These are phyloP conservation scores for Xerus rutilus DNA, from an alignment of 2,797 vertebrate genomes.

Conservation along the genomic window DNA sequence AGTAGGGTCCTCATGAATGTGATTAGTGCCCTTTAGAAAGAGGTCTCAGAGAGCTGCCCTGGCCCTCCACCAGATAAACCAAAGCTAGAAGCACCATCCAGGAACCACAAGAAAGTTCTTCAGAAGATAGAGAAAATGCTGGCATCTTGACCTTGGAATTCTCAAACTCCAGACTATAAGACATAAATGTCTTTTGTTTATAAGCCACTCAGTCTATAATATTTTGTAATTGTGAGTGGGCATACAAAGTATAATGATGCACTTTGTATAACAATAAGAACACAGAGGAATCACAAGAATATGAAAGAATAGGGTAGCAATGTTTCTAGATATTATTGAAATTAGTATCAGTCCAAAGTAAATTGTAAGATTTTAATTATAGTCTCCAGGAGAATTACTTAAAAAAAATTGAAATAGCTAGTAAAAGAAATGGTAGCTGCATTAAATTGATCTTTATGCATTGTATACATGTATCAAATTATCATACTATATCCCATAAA, in stretches of 20 bases:
- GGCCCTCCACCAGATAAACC: too few species aligned
- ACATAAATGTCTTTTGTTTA: not conserved
- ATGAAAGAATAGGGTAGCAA: not conserved
- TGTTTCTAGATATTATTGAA: not conserved
- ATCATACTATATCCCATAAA: too few species aligned
- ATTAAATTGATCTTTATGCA: too few species aligned
- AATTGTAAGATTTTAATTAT: not conserved
- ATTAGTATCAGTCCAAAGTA: not conserved
- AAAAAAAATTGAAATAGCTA: not conserved
- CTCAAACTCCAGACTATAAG: too few species aligned
- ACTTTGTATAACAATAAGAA: not conserved
- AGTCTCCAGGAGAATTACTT: not conserved
- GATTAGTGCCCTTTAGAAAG: not conserved
- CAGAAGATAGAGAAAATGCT: too few species aligned
- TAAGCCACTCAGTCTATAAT: too few species aligned
- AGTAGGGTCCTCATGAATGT: not conserved
- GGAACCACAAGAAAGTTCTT: too few species aligned
- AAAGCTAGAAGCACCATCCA: not conserved
- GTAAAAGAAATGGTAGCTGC: not conserved
- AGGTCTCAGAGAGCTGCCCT: too few species aligned
- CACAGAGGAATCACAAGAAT: not conserved
- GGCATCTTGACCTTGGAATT: too few species aligned
- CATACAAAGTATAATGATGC: not conserved
- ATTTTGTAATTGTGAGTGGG: not conserved
- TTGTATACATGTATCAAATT: too few species aligned